These are phyloP conservation scores for Anas platyrhynchos DNA, from an alignment of 2,113 vertebrate species.

Conservation along the genomic window DNA sequence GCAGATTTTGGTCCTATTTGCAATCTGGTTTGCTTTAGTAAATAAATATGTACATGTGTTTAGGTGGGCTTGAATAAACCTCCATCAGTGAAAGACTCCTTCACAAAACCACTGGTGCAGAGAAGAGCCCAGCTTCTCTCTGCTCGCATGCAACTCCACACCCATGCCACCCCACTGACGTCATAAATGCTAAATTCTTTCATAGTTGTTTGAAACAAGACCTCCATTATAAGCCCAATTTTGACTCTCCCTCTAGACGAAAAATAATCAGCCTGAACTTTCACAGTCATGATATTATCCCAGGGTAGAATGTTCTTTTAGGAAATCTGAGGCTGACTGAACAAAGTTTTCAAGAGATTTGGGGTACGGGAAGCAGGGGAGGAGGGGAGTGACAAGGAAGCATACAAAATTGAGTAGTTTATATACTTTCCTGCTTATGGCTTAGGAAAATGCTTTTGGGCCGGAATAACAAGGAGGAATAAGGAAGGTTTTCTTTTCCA, in stretches of 20 bases:
- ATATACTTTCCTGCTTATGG: background rate
- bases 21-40: conserved; percentile 37
- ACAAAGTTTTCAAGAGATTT: background rate
- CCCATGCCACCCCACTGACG: conserved; percentile 20
- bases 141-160: accelerated
- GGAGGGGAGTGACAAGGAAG: background rate
- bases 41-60: conserved; percentile 41
- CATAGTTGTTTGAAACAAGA: conserved; percentile 48
- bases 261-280: conserved; percentile 54
- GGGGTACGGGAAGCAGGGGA: background rate
- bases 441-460: background rate
- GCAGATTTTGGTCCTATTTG: background rate
- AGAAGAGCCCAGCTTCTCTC: background rate
- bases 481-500: background rate
- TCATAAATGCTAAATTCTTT: conserved; percentile 44
- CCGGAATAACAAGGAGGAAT: background rate
- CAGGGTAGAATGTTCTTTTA: background rate
- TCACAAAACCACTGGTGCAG: background rate
- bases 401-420: background rate
- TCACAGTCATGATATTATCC: conserved; percentile 10
- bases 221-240: conserved; percentile 34
- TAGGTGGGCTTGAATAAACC: conserved; percentile 38
- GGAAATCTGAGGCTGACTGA: conserved; percentile 3
- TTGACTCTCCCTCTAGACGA: conserved; percentile 13
- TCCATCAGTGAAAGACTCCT: conserved; percentile 29